Conservation (phyloP, 2,113 vertebrate genomes). For the Shinisaurus crocodilurus region DNA sequence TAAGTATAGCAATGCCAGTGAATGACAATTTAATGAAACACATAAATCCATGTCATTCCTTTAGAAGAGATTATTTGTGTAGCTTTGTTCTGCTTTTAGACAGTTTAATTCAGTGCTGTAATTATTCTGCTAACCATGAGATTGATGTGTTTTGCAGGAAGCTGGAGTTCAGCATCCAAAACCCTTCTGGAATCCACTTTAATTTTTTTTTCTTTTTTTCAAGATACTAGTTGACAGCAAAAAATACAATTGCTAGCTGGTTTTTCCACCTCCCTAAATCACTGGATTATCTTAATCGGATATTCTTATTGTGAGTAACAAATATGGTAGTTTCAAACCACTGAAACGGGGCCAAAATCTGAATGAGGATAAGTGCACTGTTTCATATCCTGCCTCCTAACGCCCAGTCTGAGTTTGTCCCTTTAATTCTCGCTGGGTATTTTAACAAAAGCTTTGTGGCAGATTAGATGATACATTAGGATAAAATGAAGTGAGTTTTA, state of each 20-base stretch:
- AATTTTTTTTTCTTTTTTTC: constrained; percentile 51
- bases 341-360: constrained; percentile 15
- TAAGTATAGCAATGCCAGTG: not conserved
- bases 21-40: constrained; percentile 17
- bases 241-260: constrained; percentile 27
- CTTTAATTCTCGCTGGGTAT: constrained; percentile 9
- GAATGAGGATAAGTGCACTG: not conserved
- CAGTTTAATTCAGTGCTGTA: constrained; percentile 36
- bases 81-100: constrained; percentile 33
- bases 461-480: constrained; percentile 5
- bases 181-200: constrained; percentile 60
- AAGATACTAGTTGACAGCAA: constrained; percentile 13
- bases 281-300: constrained; percentile 46
- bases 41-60: constrained; percentile 47
- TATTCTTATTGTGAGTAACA: constrained; percentile 33
- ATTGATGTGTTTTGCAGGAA: constrained; percentile 39
- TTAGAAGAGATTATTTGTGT: constrained; percentile 37
- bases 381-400: not conserved
- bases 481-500: constrained; percentile 12
- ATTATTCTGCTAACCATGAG: constrained; percentile 56
- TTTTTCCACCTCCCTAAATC: constrained; percentile 11
- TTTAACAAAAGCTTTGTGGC: constrained; percentile 23
- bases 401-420: not conserved
- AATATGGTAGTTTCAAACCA: not conserved
- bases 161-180: constrained; percentile 44